These are phyloP conservation scores for Lasioglossum pauxillum DNA, from an alignment of 2,888 invertebrate species.

Conservation along the genomic window DNA sequence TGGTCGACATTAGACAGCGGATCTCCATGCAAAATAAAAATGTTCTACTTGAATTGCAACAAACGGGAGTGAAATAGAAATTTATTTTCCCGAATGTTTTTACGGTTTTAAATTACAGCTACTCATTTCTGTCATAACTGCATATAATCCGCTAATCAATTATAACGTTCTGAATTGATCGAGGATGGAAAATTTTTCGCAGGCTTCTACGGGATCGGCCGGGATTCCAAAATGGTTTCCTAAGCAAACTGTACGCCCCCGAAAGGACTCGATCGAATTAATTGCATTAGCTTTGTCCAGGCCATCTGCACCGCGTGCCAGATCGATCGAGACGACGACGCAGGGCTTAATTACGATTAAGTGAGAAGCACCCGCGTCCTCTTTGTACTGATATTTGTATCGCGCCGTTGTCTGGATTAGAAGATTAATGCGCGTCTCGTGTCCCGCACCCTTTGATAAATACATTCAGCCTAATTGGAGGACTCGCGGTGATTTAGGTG, in stretches of 20 bases:
- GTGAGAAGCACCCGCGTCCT: slow-evolving; percentile 41
- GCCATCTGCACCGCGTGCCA: not conserved
- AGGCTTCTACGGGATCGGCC: not conserved
- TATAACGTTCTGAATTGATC: not conserved
- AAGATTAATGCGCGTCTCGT: slow-evolving; percentile 44
- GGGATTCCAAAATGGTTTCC: not conserved
- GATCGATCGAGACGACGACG: slow-evolving; percentile 42
- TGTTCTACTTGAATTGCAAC: too few relatives aligned
- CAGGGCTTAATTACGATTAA: slow-evolving; percentile 57
- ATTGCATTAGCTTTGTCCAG: not conserved
- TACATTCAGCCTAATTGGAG: slow-evolving; percentile 55
- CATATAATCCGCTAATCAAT: too few relatives aligned
- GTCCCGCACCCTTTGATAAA: slow-evolving; percentile 52
- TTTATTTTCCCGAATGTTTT: too few relatives aligned
- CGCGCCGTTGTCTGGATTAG: slow-evolving; percentile 48
- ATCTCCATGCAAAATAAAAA: too few relatives aligned
- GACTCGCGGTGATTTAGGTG: slow-evolving; percentile 52
- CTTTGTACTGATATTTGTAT: slow-evolving; percentile 55
- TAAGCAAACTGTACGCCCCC: not conserved
- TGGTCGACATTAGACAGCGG: too few relatives aligned
- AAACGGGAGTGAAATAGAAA: too few relatives aligned
- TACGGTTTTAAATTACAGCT: too few relatives aligned
- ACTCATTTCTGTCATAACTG: too few relatives aligned
- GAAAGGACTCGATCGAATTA: slow-evolving; percentile 10
- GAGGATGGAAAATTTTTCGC: not conserved